phyloP scores from a whole-genome alignment of 2,113 vertebrate species.

The Chionomys nivalis region DNA sequence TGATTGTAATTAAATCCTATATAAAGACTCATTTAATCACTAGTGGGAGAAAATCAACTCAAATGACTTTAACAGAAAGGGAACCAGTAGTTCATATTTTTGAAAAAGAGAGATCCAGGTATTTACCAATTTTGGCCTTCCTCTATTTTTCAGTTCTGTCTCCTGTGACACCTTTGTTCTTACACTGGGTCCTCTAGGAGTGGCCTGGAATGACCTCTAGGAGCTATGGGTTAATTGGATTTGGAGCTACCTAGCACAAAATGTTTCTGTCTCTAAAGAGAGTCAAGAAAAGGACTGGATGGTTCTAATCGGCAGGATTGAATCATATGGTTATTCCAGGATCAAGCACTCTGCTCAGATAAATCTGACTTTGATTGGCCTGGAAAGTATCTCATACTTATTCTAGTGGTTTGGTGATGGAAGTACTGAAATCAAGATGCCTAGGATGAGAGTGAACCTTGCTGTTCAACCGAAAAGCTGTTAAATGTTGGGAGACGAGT shows the following conservation, averaged over 20 bases:
- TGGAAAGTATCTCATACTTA: not conserved
- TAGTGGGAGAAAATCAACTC: constrained; percentile 41
- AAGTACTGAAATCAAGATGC: not conserved
- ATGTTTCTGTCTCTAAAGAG: not conserved
- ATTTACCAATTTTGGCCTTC: not conserved
- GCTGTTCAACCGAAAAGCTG: not conserved
- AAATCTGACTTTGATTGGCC: not conserved
- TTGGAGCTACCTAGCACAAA: not conserved
- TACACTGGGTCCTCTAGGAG: accelerated
- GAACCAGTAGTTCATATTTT: not conserved
- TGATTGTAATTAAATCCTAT: constrained; percentile 52
- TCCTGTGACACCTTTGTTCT: not conserved
- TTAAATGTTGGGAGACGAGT: not conserved
- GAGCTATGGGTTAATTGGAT: not conserved
- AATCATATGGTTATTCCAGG: not conserved
- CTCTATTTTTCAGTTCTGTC: not conserved
- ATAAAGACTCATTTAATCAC: constrained; percentile 35
- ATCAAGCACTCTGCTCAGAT: not conserved
- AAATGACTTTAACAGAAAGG: constrained; percentile 30
- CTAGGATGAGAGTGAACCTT: not conserved
- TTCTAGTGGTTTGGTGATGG: not conserved
- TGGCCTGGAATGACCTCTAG: not conserved
- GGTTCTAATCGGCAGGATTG: not conserved
- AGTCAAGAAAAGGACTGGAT: not conserved
- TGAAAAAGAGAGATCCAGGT: not conserved